phyloP scores from a whole-genome alignment of 2,888 invertebrate species.

The Dolichomitus sp. region DNA sequence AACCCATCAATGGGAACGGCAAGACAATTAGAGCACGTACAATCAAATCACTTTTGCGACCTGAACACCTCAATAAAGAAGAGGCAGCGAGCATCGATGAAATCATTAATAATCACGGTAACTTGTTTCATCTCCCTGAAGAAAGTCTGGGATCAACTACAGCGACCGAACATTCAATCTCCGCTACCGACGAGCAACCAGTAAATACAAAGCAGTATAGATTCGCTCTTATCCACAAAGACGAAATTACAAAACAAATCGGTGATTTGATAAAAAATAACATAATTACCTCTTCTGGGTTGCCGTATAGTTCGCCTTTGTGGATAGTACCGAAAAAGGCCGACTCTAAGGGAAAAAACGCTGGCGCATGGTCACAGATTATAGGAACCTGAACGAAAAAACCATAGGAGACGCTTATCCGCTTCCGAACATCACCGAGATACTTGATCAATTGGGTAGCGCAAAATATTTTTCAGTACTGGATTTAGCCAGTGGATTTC shows the following conservation, averaged over 20 bases:
- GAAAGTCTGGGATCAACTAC: neutral
- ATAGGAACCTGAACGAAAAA: neutral
- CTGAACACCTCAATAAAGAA: conserved; percentile 33
- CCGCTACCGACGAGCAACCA: neutral
- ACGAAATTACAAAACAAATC: neutral
- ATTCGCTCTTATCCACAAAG: neutral
- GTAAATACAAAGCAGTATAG: neutral
- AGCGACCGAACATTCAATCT: neutral
- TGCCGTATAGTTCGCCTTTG: neutral
- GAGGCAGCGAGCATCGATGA: conserved; percentile 18
- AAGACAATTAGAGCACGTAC: neutral
- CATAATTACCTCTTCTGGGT: neutral
- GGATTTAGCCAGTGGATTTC: conserved; percentile 42
- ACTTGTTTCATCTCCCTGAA: conserved; percentile 5
- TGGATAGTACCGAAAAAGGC: neutral
- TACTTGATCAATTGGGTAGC: neutral
- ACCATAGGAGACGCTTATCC: neutral
- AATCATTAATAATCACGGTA: neutral
- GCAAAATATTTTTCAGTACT: neutral
- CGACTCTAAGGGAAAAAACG: neutral
- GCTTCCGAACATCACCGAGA: neutral
- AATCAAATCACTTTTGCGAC: conserved; percentile 22
- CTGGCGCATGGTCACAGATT: neutral
- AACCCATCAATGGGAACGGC: neutral
- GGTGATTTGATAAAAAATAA: neutral